Base-by-base conservation (phyloP, 2,113 vertebrate species). In the Calidris pugnax region DNA sequence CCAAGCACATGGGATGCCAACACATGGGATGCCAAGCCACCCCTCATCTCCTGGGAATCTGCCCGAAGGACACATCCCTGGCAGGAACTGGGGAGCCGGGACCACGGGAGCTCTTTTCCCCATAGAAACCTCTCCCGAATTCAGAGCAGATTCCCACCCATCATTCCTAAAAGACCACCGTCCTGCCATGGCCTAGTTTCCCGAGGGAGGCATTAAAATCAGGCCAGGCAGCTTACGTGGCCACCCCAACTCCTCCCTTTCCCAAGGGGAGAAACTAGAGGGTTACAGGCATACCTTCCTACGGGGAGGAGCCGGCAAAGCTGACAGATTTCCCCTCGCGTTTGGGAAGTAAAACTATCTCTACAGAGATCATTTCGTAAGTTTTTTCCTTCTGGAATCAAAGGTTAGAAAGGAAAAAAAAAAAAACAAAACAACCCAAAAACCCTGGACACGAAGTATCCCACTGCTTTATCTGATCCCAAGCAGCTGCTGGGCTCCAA, bases 221-320 rank as follows among this genome's bases (percentile, higher is more conserved):
- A 96, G 79, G 94, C 86, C 89, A 95, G 73, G 77, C 92, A 85
- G 90, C 94, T 93, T 96, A 95, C 86, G 86, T 97, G 95, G 95
- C 96, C 90, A 89, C 30, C 76, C 76, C 87, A 96, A 84, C 95
- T 93, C 96, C 97, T 97, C 97, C 97, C 95, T 93, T 92, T 97
- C 95, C 89, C 94, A 90, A 64, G 94, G 89, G 80, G 4, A 92
- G 92, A 87, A 87, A 53, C 93, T 81, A 64, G 76, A 94, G 85
- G 90, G 79, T 81, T 92, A 87, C 62, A 85, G 90, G 60, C 93
- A 84, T 95, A 92, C 96, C 94, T 82, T 94, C 83, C 80, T 89
- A 93, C 16, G 23, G 90, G 92, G 95, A 97, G 95, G 90, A 91
- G 92, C 84, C 79, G 80, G 45, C 69, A 87, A 82, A 78, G 71